These are phyloP conservation scores for Acipenser ruthenus DNA, from an alignment of 2,797 vertebrate species.

Conservation along the genomic window DNA sequence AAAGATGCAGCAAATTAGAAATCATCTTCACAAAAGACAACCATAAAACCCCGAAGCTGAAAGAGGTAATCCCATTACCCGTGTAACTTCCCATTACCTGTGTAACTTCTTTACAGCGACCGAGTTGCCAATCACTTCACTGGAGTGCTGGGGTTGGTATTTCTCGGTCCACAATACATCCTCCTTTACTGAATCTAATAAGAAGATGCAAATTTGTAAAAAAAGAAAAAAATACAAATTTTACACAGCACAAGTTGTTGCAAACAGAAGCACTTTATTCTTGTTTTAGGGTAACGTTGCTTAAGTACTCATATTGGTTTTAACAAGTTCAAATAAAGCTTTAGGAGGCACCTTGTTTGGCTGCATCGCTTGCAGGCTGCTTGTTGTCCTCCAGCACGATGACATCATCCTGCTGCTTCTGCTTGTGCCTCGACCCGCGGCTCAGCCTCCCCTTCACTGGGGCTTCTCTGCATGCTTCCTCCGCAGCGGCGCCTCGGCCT, in stretches of 20 bases:
- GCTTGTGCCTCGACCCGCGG: constrained; percentile 17
- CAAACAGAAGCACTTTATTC: too few species aligned
- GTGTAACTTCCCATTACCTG: constrained; percentile 70
- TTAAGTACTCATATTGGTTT: too few species aligned
- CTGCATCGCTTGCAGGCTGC: constrained; percentile 14
- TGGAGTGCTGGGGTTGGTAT: constrained; percentile 85
- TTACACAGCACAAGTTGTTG: not conserved
- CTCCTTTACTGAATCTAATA: constrained; percentile 65
- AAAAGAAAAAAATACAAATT: too few species aligned
- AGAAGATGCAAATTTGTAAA: too few species aligned
- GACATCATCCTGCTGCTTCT: constrained; percentile 17
- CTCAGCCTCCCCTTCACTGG: not conserved
- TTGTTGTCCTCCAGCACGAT: constrained; percentile 38
- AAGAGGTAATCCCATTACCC: constrained; percentile 63
- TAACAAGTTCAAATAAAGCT: too few species aligned
- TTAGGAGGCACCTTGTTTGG: constrained; percentile 34
- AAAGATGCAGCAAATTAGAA: too few species aligned
- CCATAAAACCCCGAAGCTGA: too few species aligned
- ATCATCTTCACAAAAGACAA: too few species aligned
- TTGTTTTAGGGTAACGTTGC: too few species aligned
- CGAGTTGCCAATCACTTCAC: constrained; percentile 79
- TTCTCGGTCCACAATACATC: constrained; percentile 95
- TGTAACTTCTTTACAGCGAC: constrained; percentile 70
- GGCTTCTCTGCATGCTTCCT: not conserved
- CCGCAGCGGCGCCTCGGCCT: not conserved